These are phyloP conservation scores for Atta texana DNA, from an alignment of 1,140 invertebrate genomes.

Conservation along the genomic window DNA sequence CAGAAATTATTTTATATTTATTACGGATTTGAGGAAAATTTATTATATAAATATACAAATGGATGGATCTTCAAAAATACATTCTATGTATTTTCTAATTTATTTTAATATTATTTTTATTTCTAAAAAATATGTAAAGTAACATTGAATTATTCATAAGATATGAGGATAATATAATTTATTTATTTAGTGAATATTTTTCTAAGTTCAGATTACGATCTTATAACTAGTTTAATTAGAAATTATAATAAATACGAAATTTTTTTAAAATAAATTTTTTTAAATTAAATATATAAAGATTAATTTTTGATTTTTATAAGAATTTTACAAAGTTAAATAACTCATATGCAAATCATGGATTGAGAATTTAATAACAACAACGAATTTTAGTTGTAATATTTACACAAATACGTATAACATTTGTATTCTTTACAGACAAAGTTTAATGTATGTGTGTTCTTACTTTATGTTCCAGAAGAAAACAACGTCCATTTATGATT, in stretches of 20 bases:
- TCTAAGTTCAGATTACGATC: not conserved
- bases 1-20: not conserved
- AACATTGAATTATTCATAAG: conserved; percentile 6
- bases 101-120: not conserved
- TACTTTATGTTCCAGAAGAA: conserved; percentile 36
- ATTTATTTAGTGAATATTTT: not conserved
- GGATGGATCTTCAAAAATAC: not conserved
- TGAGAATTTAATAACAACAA: not conserved
- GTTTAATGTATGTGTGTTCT: not conserved
- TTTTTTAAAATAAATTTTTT: not conserved
- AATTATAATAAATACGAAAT: not conserved
- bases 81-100: not conserved
- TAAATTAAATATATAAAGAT: not conserved
- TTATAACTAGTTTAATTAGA: not conserved
- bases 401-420: not conserved
- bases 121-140: not conserved
- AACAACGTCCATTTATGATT: not conserved
- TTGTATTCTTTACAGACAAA: not conserved
- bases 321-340: not conserved
- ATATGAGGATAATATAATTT: not conserved
- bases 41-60: conserved; percentile 4
- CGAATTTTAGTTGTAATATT: not conserved
- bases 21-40: not conserved
- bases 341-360: not conserved
- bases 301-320: not conserved